Evolutionary conservation across 2,113 vertebrate genomes (phyloP).

Genomic region (Eurystomus gularis): DNA sequence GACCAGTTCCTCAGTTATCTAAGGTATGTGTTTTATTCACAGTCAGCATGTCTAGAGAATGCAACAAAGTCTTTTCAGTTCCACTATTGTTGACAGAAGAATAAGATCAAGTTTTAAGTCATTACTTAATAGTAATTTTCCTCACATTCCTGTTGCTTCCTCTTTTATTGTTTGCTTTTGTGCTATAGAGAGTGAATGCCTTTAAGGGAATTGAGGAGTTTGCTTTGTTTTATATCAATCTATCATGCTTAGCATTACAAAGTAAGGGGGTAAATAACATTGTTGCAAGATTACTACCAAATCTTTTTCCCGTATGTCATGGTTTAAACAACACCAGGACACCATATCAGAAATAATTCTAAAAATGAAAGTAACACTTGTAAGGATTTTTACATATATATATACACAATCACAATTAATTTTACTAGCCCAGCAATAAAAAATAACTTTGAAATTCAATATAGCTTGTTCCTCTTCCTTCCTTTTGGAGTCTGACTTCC

Average conservation of each 20-base stretch:
- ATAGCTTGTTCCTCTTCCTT: background rate
- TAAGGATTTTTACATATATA: background rate
- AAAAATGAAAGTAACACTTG: background rate
- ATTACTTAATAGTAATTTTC: background rate
- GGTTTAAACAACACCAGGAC: background rate
- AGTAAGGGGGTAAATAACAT: background rate
- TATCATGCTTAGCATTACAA: background rate
- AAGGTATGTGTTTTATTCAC: background rate
- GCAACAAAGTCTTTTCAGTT: background rate
- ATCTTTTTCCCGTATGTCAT: background rate
- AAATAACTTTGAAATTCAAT: background rate
- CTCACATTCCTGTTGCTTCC: background rate
- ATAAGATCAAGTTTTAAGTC: background rate
- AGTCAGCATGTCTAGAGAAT: background rate
- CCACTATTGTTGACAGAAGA: background rate
- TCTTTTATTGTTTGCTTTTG: background rate
- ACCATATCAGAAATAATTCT: background rate
- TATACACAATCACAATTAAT: fast-evolving
- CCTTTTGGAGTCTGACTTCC: background rate
- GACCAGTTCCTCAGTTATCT: background rate
- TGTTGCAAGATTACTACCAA: background rate
- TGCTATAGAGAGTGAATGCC: background rate
- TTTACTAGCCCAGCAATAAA: background rate
- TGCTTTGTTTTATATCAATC: background rate
- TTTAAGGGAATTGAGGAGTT: background rate